phyloP scores from a whole-genome alignment of 1,140 invertebrate species.

The Drosophila athabasca region DNA sequence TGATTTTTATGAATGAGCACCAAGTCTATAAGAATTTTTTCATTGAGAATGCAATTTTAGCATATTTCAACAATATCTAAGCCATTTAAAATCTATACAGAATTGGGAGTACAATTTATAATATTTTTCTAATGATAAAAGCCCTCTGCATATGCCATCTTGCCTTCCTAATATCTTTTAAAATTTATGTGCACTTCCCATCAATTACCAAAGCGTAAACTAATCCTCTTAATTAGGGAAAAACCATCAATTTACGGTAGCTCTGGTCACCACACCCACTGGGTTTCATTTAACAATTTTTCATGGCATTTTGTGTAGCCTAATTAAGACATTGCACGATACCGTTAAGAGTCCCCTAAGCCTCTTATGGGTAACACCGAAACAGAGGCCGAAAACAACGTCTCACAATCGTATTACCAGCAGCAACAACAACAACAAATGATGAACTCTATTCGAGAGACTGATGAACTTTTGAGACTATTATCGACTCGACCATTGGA shows the following conservation, averaged over 20 bases:
- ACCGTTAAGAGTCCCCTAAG: slow-evolving; percentile 49
- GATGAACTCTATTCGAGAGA: slow-evolving; percentile 45
- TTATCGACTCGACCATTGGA: slow-evolving; percentile 54
- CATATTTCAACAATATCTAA: too few relatives aligned
- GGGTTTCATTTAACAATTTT: slow-evolving; percentile 37
- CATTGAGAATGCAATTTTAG: too few relatives aligned
- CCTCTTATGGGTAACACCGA: slow-evolving; percentile 12
- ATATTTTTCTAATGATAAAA: too few relatives aligned
- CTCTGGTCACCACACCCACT: slow-evolving; percentile 33
- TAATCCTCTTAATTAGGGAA: slow-evolving; percentile 13
- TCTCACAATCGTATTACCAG: slow-evolving; percentile 45
- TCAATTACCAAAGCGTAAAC: slow-evolving; percentile 15
- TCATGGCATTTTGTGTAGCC: slow-evolving; percentile 46
- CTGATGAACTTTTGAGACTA: slow-evolving; percentile 58
- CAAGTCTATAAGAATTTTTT: too few relatives aligned
- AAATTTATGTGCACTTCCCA: neutral
- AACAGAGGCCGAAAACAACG: slow-evolving; percentile 17
- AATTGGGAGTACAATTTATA: neutral
- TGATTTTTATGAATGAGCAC: too few relatives aligned
- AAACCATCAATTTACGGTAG: slow-evolving; percentile 8
- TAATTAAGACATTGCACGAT: slow-evolving; percentile 53
- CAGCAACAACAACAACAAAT: slow-evolving; percentile 17
- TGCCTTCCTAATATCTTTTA: too few relatives aligned
- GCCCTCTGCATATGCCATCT: too few relatives aligned
- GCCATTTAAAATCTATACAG: too few relatives aligned